Evolutionary conservation across 2,888 invertebrate species (phyloP), one percentile per base, ranked within the genome.

Genomic region (Proisotoma minuta): DNA sequence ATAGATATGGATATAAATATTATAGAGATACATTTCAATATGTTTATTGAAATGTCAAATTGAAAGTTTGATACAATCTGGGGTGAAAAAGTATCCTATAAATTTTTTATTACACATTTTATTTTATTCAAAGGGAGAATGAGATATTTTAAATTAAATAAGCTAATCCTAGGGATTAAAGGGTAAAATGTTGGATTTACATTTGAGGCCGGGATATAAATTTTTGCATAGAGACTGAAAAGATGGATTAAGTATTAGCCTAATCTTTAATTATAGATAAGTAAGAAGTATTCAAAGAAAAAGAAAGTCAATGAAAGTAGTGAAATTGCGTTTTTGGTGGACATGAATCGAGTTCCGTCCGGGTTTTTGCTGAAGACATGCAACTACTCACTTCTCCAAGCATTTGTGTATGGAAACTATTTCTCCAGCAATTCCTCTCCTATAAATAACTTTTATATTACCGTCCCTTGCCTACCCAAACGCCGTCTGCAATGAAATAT

Each of bases 191-290:
- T n/a, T n/a, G n/a, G n/a, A n/a, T n/a, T n/a, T n/a, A n/a, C n/a
- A n/a, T n/a, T n/a, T n/a, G n/a, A n/a, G n/a, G n/a, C n/a, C n/a
- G n/a, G n/a, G n/a, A n/a, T n/a, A n/a, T n/a, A n/a, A n/a, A n/a
- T n/a, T n/a, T n/a, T n/a, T n/a, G n/a, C n/a, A n/a, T n/a, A n/a
- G n/a, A n/a, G n/a, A n/a, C n/a, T n/a, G n/a, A n/a, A n/a, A n/a
- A n/a, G n/a, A n/a, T n/a, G n/a, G 43, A 43, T 43, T 43, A 18
- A 43, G 15, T 43, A 43, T 43, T 43, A 43, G 10, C 20, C 43
- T 43, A 43, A 43, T 43, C 43, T 43, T 43, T 43, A 43, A 43
- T 43, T 43, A 43, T 43, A 43, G 43, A 43, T 43, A 43, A 43
- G 43, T 43, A 43, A 15, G 34, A 8, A 34, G 34, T n/a, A 43